Evolutionary conservation across 1,140 invertebrate genomes (phyloP), one percentile per base, ranked within the genome.

Genomic region (Leptestheria dahalacensis): DNA sequence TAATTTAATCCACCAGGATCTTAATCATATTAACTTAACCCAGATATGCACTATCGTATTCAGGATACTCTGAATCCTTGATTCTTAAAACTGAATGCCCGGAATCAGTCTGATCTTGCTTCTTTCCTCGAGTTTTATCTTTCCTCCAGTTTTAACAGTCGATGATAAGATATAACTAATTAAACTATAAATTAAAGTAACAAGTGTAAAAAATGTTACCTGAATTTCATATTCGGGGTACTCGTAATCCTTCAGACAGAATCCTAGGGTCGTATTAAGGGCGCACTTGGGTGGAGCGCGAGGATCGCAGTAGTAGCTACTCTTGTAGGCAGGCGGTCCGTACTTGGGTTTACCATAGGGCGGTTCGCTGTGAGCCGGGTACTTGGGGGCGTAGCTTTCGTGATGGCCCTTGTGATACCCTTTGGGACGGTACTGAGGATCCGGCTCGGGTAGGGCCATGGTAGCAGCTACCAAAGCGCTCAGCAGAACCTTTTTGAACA

Each of bases 141-240:
- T n/a, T n/a, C n/a, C n/a, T n/a, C n/a, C n/a, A n/a, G n/a, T n/a
- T n/a, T n/a, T n/a, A n/a, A n/a, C n/a, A n/a, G n/a, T n/a, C n/a
- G n/a, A n/a, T n/a, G n/a, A n/a, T n/a, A n/a, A n/a, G n/a, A n/a
- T n/a, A n/a, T n/a, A n/a, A n/a, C n/a, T n/a, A n/a, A n/a, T n/a
- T n/a, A n/a, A n/a, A n/a, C n/a, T 15, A 1, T 9, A 12, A 29
- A 3, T 56, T 48, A 47, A n/a, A n/a, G 6, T 41, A 21, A 1
- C 21, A 23, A 11, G 49, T 6, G 11, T 20, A 41, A 12, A 12
- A 0, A 18, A 50, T 25, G 52, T 63, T 47, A 56, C 53, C 58
- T 65, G 59, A 33, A 66, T 57, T n/a, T 66, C 65, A 33, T 65
- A 65, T 20, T 60, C 56, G 3, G 65, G 65, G 21, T 66, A 66